Percentiles rank a stretch among this genome's conserved stretches.
Conservation (phyloP, 2,113 vertebrate species). For the Cinclus cinclus region DNA sequence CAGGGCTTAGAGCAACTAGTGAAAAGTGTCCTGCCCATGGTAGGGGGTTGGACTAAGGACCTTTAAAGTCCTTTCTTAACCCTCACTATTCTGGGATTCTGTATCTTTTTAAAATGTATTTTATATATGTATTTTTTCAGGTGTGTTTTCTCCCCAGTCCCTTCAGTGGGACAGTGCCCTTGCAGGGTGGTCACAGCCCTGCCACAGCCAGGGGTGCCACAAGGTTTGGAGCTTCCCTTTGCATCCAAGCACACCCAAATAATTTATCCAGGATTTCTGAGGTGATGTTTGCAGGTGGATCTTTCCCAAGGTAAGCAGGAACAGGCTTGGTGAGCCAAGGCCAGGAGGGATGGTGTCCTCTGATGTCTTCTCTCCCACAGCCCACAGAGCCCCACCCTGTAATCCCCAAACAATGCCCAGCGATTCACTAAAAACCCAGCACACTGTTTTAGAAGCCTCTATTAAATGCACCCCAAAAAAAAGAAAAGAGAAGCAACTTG, state of each 20-base stretch:
- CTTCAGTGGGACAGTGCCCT: not conserved
- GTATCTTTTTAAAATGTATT: too few relatives aligned
- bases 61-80: not conserved
- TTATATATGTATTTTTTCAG: not conserved
- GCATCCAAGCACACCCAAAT: accelerated
- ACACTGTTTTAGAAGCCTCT: not conserved
- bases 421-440: not conserved
- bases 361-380: not conserved
- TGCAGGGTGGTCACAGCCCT: accelerated
- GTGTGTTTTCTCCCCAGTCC: not conserved
- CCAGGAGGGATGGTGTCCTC: not conserved
- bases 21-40: not conserved
- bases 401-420: not conserved
- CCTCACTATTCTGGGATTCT: too few relatives aligned
- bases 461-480: not conserved
- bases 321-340: not conserved
- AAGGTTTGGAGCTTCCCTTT: accelerated
- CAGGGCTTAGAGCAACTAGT: not conserved
- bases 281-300: not conserved
- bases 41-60: not conserved
- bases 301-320: not conserved
- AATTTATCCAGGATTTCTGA: accelerated
- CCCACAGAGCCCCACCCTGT: not conserved
- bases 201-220: not conserved
- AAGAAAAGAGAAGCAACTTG: not conserved